Evolutionary conservation across 1,140 invertebrate genomes (phyloP), one percentile per base, ranked within the genome.

Genomic region (Zaprionus africanus): DNA sequence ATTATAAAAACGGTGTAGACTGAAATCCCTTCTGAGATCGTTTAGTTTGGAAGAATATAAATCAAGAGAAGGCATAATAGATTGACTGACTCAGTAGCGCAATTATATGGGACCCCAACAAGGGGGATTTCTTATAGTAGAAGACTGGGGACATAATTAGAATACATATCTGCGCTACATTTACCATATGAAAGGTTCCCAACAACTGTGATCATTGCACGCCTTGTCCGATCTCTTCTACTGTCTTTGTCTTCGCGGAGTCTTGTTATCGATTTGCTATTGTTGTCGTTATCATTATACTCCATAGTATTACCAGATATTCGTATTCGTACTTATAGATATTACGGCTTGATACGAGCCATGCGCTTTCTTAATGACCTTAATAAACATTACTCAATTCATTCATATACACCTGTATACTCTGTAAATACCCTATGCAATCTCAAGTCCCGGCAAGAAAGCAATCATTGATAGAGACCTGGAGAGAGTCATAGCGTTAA

Each of bases 381-480:
- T 53, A 76, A 82, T 86, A 74, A 78, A 83, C 53, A 62, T 83
- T 82, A 68, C 77, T 71, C 77, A 87, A 86, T 77, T 64, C 46
- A 65, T 63, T 78, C 71, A 78, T 62, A 71, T 66, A 63, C 38
- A 1, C 4, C 36, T 49, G 22, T 51, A 12, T 41, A 24, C 26
- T 56, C 53, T 31, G 15, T 51, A 51, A 22, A 7, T 24, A 79
- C 59, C 15, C 70, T 61, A 53, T 51, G 34, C 66, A 71, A 77
- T 76, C 51, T 59, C 31, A 34, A 54, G 66, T 58, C 54, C 26
- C 63, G 51, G 19, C n/a, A 54, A 67, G 76, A 62, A 77, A 66
- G 72, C 72, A 84, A 72, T 84, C 73, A 61, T 76, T 72, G 49
- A 15, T n/a, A 49, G 53, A 34, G 28, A 41, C n/a, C 12, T 26